phyloP scores from a whole-genome alignment of 2,888 invertebrate species.

The Podotricha telesiphe region DNA sequence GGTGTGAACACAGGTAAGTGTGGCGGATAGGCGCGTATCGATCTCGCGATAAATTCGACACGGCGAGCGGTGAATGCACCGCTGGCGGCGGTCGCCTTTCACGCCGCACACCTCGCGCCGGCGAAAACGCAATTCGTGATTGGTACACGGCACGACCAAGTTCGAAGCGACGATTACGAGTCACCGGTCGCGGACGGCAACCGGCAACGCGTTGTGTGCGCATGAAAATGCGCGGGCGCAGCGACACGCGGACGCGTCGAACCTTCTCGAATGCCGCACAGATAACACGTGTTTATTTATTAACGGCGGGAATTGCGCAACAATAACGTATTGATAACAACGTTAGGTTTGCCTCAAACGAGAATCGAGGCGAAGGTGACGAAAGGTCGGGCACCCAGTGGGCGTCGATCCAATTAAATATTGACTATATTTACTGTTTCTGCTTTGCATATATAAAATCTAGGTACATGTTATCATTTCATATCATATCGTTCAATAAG shows the following conservation, averaged over 20 bases:
- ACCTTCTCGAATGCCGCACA: constrained; percentile 69
- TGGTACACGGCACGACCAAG: constrained; percentile 3
- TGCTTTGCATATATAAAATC: neutral
- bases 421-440: constrained; percentile 19
- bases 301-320: constrained; percentile 69
- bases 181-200: constrained; percentile 17
- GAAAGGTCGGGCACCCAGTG: constrained; percentile 37
- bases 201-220: constrained; percentile 26
- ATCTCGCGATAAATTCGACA: constrained; percentile 79
- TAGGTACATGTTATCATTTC: neutral
- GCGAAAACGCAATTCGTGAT: constrained; percentile 53
- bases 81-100: constrained; percentile 70
- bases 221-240: constrained; percentile 53
- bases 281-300: constrained; percentile 72
- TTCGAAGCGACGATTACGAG: constrained; percentile 27
- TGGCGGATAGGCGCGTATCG: constrained; percentile 63
- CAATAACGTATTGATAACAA: constrained; percentile 52
- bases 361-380: constrained; percentile 42
- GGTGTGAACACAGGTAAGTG: constrained; percentile 56
- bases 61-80: constrained; percentile 76
- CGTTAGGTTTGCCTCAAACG: constrained; percentile 31
- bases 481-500: neutral
- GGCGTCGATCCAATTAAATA: constrained; percentile 31
- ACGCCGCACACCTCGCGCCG: constrained; percentile 55
- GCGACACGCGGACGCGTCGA: constrained; percentile 65